Conservation (phyloP, 2,113 vertebrate species). For the Tragelaphus scriptus region DNA sequence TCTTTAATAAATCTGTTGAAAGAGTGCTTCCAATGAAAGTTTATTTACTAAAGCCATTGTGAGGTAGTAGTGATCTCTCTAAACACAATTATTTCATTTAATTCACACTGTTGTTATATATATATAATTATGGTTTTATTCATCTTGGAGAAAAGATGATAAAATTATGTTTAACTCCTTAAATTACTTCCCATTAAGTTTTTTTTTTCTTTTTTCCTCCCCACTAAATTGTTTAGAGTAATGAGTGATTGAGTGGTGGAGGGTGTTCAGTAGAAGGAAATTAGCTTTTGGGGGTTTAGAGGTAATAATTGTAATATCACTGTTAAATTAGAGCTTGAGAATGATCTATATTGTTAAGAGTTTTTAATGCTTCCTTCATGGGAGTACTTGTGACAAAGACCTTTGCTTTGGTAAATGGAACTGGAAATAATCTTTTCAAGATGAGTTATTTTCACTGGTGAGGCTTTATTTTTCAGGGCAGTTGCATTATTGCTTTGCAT, state of each 20-base stretch:
- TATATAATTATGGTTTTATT: background rate
- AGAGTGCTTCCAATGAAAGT: background rate
- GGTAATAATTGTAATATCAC: background rate
- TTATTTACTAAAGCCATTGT: background rate
- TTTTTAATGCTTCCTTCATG: conserved; percentile 5
- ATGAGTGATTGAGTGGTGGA: background rate
- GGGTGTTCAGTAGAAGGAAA: background rate
- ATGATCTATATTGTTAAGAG: background rate
- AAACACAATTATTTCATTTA: background rate
- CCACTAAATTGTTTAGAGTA: background rate
- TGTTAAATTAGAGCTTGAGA: conserved; percentile 1
- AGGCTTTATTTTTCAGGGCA: conserved; percentile 21
- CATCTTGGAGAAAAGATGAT: background rate
- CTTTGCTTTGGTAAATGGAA: conserved; percentile 13
- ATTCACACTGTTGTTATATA: background rate
- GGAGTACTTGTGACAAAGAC: background rate
- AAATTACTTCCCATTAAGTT: background rate
- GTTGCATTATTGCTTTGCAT: background rate
- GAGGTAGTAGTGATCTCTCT: background rate
- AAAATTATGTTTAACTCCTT: background rate
- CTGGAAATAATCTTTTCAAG: background rate
- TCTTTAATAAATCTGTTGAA: background rate
- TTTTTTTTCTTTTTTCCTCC: background rate
- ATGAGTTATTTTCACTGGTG: conserved; percentile 8
- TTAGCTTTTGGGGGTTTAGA: background rate